These are phyloP conservation scores for Baccha elongata DNA, from an alignment of 2,888 invertebrate species.

Conservation along the genomic window DNA sequence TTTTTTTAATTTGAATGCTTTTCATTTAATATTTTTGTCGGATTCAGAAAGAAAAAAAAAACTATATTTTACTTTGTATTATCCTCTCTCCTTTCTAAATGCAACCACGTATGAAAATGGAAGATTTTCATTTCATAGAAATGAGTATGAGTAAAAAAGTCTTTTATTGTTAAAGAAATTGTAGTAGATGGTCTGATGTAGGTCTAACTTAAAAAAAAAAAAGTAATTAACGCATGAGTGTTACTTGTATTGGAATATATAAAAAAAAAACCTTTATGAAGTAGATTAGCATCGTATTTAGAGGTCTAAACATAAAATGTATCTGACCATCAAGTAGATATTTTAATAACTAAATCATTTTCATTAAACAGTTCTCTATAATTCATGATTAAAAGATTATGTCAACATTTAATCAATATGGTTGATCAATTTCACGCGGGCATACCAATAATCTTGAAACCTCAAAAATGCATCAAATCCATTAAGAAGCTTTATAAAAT, in stretches of 20 bases:
- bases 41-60: conserved; percentile 14
- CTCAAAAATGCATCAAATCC: no score
- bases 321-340: not conserved
- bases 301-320: not conserved
- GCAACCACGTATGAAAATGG: conserved; percentile 25
- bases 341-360: not conserved
- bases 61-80: conserved; percentile 12
- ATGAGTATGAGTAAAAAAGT: conserved; percentile 40
- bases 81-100: conserved; percentile 37
- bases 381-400: no score
- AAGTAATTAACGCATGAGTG: conserved; percentile 40
- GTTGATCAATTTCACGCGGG: no score
- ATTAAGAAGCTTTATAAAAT: no score
- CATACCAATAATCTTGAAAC: no score
- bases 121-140: conserved; percentile 41
- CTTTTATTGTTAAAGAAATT: not conserved
- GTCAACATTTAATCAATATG: no score
- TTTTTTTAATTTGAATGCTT: conserved; percentile 21
- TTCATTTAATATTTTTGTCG: conserved; percentile 18
- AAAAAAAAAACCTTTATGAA: not conserved
- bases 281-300: conserved; percentile 11
- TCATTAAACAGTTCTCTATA: no score
- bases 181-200: conserved; percentile 36
- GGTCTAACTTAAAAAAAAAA: not conserved
- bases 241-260: not conserved